Evolutionary conservation across 2,888 invertebrate genomes (phyloP).

Genomic region (Tachina fera): DNA sequence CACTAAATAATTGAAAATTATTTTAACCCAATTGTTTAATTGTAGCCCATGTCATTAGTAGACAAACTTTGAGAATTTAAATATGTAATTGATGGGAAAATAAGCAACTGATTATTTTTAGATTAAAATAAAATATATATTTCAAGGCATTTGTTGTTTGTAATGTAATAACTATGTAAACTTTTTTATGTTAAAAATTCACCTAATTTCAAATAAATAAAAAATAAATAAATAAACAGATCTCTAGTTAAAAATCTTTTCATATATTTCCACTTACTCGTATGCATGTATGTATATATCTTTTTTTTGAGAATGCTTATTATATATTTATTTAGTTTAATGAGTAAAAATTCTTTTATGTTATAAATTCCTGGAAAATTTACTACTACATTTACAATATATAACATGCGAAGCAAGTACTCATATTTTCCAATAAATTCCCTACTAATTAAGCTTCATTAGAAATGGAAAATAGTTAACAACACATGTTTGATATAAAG

Average conservation of each 20-base stretch:
- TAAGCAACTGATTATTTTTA: neutral
- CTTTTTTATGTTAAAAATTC: too few relatives aligned
- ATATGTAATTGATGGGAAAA: neutral
- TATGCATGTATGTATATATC: too few relatives aligned
- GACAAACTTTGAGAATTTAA: slow-evolving; percentile 7
- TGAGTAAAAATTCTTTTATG: neutral
- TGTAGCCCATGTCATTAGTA: neutral
- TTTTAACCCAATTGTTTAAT: slow-evolving; percentile 63
- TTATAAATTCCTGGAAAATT: neutral
- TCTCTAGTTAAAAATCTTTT: too few relatives aligned
- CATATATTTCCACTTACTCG: too few relatives aligned
- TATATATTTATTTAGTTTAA: too few relatives aligned
- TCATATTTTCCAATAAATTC: neutral
- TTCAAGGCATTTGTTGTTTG: too few relatives aligned
- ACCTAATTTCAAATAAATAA: too few relatives aligned
- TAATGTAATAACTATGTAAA: too few relatives aligned
- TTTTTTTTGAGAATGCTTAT: too few relatives aligned
- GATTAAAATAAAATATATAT: too few relatives aligned
- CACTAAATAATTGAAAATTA: slow-evolving; percentile 60
- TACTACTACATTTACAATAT: neutral
- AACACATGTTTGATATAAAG: neutral
- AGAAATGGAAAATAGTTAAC: neutral
- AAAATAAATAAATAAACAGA: too few relatives aligned
- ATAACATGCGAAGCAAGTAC: neutral
- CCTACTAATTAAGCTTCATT: slow-evolving; percentile 28